Evolutionary conservation across 2,888 invertebrate genomes (phyloP).

Genomic region (Drosophila putrida): DNA sequence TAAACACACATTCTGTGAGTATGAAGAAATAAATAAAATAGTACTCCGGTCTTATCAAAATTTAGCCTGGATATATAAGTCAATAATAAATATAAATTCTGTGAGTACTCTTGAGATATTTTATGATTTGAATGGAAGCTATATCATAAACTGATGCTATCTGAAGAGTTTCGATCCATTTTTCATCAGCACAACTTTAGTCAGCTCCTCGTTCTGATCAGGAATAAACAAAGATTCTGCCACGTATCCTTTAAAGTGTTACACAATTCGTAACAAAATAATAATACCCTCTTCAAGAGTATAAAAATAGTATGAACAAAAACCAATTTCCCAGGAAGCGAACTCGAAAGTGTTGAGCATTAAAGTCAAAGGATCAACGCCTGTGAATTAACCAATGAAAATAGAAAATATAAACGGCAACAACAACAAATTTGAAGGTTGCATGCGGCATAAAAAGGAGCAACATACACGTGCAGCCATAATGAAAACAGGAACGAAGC

Average conservation of each 20-base stretch:
- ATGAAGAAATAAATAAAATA: too few relatives aligned
- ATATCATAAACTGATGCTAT: too few relatives aligned
- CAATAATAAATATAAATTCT: too few relatives aligned
- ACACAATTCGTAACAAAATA: background rate
- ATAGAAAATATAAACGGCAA: constrained; percentile 7
- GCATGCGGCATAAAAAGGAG: constrained; percentile 40
- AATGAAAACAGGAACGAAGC: constrained; percentile 72
- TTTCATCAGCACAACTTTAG: too few relatives aligned
- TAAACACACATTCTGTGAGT: too few relatives aligned
- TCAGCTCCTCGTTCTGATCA: too few relatives aligned
- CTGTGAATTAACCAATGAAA: constrained; percentile 68
- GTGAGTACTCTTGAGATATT: too few relatives aligned
- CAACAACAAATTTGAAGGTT: constrained; percentile 19
- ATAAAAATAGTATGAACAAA: constrained; percentile 64
- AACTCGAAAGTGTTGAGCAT: constrained; percentile 80
- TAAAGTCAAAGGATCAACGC: constrained; percentile 83
- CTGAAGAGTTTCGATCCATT: too few relatives aligned
- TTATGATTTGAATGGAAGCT: too few relatives aligned
- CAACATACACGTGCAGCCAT: constrained; percentile 63
- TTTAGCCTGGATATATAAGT: too few relatives aligned
- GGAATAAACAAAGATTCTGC: too few relatives aligned
- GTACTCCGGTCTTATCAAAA: too few relatives aligned
- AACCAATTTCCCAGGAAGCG: constrained; percentile 79
- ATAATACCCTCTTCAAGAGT: background rate
- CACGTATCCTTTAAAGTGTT: background rate